phyloP scores from a whole-genome alignment of 30 jellyfish, hydroid and myxozoan species.

The Mastigias papua region DNA sequence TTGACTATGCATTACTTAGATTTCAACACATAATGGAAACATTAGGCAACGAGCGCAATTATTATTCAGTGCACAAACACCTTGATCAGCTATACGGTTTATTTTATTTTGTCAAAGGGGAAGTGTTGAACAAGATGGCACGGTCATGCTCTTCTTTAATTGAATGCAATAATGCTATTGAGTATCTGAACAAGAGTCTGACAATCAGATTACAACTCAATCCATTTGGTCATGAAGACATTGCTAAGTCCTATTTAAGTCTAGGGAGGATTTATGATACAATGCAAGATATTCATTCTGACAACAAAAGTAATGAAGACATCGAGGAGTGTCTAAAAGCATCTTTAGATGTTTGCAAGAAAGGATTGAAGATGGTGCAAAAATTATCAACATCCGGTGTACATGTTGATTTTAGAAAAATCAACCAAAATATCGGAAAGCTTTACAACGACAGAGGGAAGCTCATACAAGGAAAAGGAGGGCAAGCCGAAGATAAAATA shows the following conservation, averaged over 20 bases:
- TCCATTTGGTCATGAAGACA: slow-evolving; percentile 34
- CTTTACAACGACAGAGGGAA: slow-evolving; percentile 9
- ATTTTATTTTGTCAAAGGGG: slow-evolving; percentile 21
- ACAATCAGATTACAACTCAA: not conserved
- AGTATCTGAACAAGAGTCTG: slow-evolving; percentile 10
- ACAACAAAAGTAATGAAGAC: not conserved
- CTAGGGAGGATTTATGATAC: slow-evolving; percentile 35
- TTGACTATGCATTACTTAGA: slow-evolving; percentile 18
- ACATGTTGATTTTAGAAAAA: slow-evolving; percentile 37
- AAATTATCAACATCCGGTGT: not conserved
- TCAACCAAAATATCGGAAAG: slow-evolving; percentile 39
- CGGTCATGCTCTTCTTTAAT: slow-evolving; percentile 7
- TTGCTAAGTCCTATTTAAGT: slow-evolving; percentile 4
- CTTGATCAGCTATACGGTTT: not conserved
- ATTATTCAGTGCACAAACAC: not conserved
- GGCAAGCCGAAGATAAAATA: not conserved
- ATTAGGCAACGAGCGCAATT: not conserved
- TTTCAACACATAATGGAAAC: slow-evolving; percentile 19
- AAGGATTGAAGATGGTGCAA: slow-evolving; percentile 29
- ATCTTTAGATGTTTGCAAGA: slow-evolving; percentile 31
- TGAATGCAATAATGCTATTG: slow-evolving; percentile 44
- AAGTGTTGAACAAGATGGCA: slow-evolving; percentile 6
- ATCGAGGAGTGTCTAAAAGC: not conserved
- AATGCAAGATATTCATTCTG: slow-evolving; percentile 25
- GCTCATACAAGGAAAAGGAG: not conserved